Evolutionary conservation across 2,888 invertebrate species (phyloP).

Genomic region (Antheraea assamensis): DNA sequence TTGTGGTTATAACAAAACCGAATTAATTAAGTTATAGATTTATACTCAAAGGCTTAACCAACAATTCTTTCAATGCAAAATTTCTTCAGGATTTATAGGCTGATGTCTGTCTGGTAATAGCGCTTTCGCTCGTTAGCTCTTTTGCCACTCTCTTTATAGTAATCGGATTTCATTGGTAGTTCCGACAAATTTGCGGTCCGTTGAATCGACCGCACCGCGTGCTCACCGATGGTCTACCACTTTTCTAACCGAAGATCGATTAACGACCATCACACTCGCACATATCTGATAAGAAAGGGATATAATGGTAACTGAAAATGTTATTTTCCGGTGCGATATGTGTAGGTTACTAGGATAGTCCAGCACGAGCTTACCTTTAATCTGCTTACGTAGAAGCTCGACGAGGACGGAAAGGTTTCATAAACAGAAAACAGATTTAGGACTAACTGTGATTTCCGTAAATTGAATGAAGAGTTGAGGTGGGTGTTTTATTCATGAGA

Average conservation of each 20-base stretch:
- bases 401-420: conserved; percentile 40
- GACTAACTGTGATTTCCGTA: conserved; percentile 47
- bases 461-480: conserved; percentile 48
- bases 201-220: conserved; percentile 56
- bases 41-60: conserved; percentile 23
- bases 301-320: conserved; percentile 49
- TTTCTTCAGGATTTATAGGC: conserved; percentile 55
- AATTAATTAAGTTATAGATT: conserved; percentile 20
- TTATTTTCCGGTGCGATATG: conserved; percentile 52
- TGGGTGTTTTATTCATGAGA: conserved; percentile 51
- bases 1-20: background rate
- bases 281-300: conserved; percentile 41
- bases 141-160: conserved; percentile 60
- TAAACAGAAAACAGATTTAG: conserved; percentile 46
- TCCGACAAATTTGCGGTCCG: conserved; percentile 78
- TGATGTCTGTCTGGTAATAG: conserved; percentile 63
- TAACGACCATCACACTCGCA: conserved; percentile 46
- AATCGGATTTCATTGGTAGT: conserved; percentile 76
- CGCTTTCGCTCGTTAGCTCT: conserved; percentile 69
- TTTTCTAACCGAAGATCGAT: conserved; percentile 51
- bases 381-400: conserved; percentile 47
- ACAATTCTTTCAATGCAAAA: conserved; percentile 39
- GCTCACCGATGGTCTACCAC: conserved; percentile 46
- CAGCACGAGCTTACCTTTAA: conserved; percentile 50
- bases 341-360: conserved; percentile 45